Percentiles rank a stretch among this genome's conserved stretches.
These are phyloP conservation scores for Balaeniceps rex DNA, from an alignment of 2,113 vertebrate species.

Conservation along the genomic window DNA sequence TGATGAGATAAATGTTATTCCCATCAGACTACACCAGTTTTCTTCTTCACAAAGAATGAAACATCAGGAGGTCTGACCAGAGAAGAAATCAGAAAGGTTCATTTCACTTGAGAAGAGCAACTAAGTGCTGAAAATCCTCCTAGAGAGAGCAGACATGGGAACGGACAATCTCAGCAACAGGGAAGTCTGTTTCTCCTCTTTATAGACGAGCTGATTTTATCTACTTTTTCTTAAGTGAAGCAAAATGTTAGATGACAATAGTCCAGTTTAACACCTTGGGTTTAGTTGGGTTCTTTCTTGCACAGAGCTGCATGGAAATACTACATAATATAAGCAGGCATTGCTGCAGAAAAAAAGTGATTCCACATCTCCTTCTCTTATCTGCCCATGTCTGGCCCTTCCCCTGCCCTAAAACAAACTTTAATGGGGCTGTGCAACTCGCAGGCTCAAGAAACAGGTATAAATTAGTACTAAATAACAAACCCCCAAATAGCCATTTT, in stretches of 20 bases:
- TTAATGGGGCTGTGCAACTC: not conserved
- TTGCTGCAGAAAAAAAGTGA: not conserved
- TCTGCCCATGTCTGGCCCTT: not conserved
- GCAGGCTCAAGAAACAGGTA: not conserved
- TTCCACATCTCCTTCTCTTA: not conserved
- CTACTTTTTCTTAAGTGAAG: not conserved
- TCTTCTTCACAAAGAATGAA: slow-evolving; percentile 13
- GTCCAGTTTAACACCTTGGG: not conserved
- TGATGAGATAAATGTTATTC: not conserved
- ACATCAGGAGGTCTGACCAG: not conserved
- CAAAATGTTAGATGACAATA: not conserved
- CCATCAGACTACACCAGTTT: not conserved
- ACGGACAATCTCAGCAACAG: not conserved
- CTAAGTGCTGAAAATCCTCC: not conserved
- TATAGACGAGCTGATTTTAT: not conserved
- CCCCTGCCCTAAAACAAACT: not conserved
- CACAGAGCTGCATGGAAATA: not conserved
- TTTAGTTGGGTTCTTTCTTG: not conserved
- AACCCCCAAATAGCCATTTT: not conserved
- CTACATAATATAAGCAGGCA: not conserved
- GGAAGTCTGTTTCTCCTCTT: not conserved
- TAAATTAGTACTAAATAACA: not conserved
- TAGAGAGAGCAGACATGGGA: not conserved
- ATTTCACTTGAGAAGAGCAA: not conserved
- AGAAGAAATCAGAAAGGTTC: not conserved